phyloP scores from a whole-genome alignment of 1,140 invertebrate species.

The Parasteatoda tepidariorum region DNA sequence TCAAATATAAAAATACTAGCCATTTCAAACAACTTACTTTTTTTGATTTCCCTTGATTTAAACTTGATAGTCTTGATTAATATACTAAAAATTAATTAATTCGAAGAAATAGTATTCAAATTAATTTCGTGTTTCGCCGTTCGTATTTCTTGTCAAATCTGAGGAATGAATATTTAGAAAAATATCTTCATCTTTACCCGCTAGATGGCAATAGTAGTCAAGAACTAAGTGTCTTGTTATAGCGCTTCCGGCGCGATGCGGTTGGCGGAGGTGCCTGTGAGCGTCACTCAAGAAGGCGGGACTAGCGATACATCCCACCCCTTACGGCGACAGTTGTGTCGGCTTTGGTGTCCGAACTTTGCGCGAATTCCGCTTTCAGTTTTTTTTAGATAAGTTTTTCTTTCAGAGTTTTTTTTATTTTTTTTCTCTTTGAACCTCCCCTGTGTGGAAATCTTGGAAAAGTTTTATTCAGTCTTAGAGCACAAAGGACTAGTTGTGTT shows the following conservation, averaged over 20 bases:
- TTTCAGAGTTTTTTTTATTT: slow-evolving; percentile 17
- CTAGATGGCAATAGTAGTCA: slow-evolving; percentile 54
- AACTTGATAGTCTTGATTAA: too few relatives aligned
- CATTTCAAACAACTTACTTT: too few relatives aligned
- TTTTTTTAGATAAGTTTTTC: slow-evolving; percentile 18
- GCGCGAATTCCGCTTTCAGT: slow-evolving; percentile 40
- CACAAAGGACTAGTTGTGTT: slow-evolving; percentile 1
- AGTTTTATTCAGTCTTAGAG: background rate
- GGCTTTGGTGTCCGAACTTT: slow-evolving; percentile 57
- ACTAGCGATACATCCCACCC: slow-evolving; percentile 56
- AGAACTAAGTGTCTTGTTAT: slow-evolving; percentile 23
- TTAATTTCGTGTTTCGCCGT: too few relatives aligned
- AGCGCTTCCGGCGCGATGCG: slow-evolving; percentile 45
- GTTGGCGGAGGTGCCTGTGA: slow-evolving; percentile 46
- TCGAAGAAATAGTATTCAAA: too few relatives aligned
- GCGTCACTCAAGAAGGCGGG: slow-evolving; percentile 60
- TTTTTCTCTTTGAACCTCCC: background rate
- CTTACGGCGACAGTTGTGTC: slow-evolving; percentile 58
- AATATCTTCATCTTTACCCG: slow-evolving; percentile 7
- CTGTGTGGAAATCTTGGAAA: background rate
- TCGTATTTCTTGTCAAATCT: too few relatives aligned
- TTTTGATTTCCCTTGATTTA: too few relatives aligned
- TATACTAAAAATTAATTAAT: too few relatives aligned
- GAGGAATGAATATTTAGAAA: too few relatives aligned
- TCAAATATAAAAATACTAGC: too few relatives aligned